phyloP scores from a whole-genome alignment of 2,113 vertebrate species.

The Mustelus asterias region DNA sequence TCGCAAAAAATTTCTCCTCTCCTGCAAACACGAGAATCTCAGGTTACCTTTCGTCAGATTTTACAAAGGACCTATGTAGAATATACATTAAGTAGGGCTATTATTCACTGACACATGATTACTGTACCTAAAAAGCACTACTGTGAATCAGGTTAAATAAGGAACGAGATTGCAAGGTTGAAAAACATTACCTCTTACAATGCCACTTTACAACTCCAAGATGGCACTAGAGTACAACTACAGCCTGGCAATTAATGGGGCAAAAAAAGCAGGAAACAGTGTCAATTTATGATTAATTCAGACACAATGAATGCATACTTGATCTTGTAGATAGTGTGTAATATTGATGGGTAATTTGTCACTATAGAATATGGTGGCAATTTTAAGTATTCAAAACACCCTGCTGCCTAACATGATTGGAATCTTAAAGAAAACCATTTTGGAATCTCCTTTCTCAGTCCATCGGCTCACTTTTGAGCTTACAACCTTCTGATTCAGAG shows the following conservation, averaged over 20 bases:
- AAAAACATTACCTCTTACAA: neutral
- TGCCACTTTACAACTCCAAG: neutral
- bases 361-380: no score
- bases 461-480: neutral
- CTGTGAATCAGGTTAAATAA: neutral
- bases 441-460: neutral
- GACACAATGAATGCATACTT: neutral
- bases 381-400: neutral
- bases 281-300: neutral
- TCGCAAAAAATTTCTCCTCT: constrained; percentile 83
- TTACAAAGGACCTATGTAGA: neutral
- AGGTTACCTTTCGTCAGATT: neutral
- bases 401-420: neutral
- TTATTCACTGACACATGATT: neutral
- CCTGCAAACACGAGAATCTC: constrained; percentile 53
- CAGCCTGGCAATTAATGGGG: constrained; percentile 16
- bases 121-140: neutral
- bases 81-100: neutral
- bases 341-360: neutral
- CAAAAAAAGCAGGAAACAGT: constrained; percentile 40
- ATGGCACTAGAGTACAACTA: neutral
- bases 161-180: neutral
- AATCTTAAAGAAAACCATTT: neutral
- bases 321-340: neutral
- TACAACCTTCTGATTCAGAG: neutral